These are phyloP conservation scores for Microcebus lehilahytsara DNA, from an alignment of 2,113 vertebrate species.

Conservation along the genomic window DNA sequence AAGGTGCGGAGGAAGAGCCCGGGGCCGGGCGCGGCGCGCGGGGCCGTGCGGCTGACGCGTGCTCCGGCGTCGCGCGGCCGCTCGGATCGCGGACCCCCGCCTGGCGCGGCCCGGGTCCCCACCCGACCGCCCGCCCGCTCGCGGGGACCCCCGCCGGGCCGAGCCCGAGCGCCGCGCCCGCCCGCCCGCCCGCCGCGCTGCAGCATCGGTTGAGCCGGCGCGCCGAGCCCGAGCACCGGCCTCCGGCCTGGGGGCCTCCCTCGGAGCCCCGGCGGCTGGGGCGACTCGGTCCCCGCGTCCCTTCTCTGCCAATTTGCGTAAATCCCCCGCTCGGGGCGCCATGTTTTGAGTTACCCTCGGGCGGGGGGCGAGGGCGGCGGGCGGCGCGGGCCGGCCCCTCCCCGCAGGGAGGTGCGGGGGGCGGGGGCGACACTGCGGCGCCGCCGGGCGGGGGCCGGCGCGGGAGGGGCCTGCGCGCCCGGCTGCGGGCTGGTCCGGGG, in stretches of 20 bases:
- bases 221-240: not conserved
- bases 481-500: not conserved
- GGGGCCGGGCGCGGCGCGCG: constrained; percentile 67
- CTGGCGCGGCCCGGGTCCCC: not conserved
- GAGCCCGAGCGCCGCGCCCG: constrained; percentile 14
- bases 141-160: not conserved
- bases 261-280: not conserved
- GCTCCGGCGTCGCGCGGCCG: constrained; percentile 22
- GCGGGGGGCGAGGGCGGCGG: not conserved
- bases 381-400: not conserved
- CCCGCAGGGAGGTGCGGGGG: not conserved
- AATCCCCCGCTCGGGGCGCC: constrained; percentile 53
- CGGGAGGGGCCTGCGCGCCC: not conserved
- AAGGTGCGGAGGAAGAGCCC: constrained; percentile 58
- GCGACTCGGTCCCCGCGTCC: not conserved
- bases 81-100: not conserved
- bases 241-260: constrained; percentile 13
- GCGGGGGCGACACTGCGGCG: constrained; percentile 54
- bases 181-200: not conserved
- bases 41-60: constrained; percentile 66
- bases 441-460: not conserved
- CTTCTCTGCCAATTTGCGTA: not conserved
- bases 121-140: not conserved
- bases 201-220: not conserved
- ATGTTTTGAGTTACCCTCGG: constrained; percentile 64